These are phyloP conservation scores for Pungitius pungitius DNA, from an alignment of 2,113 vertebrate species.

Conservation along the genomic window DNA sequence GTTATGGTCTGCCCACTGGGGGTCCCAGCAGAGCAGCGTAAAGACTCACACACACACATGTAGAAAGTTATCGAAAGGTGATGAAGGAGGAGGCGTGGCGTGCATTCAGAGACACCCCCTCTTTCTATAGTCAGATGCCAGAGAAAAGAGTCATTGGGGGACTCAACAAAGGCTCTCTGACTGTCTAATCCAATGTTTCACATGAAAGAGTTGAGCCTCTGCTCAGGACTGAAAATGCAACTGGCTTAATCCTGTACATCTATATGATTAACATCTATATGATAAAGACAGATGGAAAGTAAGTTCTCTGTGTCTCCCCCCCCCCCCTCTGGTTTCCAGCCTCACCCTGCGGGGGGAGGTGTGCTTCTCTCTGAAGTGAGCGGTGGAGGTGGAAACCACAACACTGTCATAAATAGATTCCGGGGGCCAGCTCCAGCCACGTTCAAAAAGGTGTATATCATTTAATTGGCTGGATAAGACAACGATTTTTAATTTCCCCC, in stretches of 20 bases:
- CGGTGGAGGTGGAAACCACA: conserved; percentile 35
- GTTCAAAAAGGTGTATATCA: conserved; percentile 65
- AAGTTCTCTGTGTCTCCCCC: conserved; percentile 52
- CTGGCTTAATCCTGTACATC: conserved; percentile 73
- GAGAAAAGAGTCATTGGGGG: conserved; percentile 47
- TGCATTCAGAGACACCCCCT: conserved; percentile 46
- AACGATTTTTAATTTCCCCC: conserved; percentile 77
- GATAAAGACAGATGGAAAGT: conserved; percentile 74
- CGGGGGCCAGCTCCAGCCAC: conserved; percentile 51
- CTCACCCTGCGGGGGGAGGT: conserved; percentile 5
- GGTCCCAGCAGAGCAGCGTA: conserved; percentile 64
- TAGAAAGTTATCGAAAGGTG: conserved; percentile 67
- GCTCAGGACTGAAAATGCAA: conserved; percentile 58
- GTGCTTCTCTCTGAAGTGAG: conserved; percentile 3
- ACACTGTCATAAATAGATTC: conserved; percentile 65
- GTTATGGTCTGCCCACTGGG: conserved; percentile 68
- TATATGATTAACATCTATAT: conserved; percentile 71
- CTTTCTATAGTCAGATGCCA: conserved; percentile 29
- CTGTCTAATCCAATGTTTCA: conserved; percentile 74
- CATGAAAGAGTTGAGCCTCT: conserved; percentile 65
- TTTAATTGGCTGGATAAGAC: conserved; percentile 77
- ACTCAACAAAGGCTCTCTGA: conserved; percentile 42
- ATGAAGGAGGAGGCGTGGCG: conserved; percentile 60
- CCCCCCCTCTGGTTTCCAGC: conserved; percentile 11
- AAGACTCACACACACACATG: conserved; percentile 41